Evolutionary conservation across 1,140 invertebrate species (phyloP), one percentile per base, ranked within the genome.

Genomic region (Drosophila athabasca): DNA sequence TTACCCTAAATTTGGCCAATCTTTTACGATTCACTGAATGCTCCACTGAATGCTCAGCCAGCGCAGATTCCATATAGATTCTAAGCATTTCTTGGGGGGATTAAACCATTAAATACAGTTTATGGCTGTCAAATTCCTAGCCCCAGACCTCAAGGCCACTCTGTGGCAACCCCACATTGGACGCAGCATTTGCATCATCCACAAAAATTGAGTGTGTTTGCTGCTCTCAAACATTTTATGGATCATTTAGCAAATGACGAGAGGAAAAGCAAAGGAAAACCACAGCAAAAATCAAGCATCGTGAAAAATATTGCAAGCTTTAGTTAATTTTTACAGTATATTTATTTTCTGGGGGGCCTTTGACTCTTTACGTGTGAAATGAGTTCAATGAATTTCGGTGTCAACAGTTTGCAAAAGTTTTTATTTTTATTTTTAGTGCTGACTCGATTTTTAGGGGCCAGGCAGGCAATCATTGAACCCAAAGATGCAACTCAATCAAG

Each of bases 371-470:
- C 51, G 73, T 66, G 55, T 62, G 60, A 68, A 78, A 41, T 50
- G 78, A 82, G 82, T 85, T 87, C 82, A 87, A 82, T 78, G 82
- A 78, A 62, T 85, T 87, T 87, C 55, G 81, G 78, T 87, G 82
- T 87, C 82, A 85, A 85, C 66, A 75, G 62, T 73, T 81, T 87
- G 61, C 57, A 62, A 77, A 69, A 72, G 82, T 72, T 51, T 57
- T 75, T 46, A 43, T 50, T 74, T 54, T 41, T 62, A 58, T 57
- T 77, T 64, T 62, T 53, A 53, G 35, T 39, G 45, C 48, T 58
- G 53, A 58, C 51, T 64, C 50, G 17, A 49, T 57, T 72, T 64
- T 76, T 64, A 55, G 74, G 54, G 11, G 35, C 11, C 3, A 9
- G 7, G 0, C 35, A 11, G 35, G 44, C 62, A 81, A 73, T 49